Conservation (phyloP, 2,888 invertebrate species). For the Drosophila pseudotalamancana region DNA sequence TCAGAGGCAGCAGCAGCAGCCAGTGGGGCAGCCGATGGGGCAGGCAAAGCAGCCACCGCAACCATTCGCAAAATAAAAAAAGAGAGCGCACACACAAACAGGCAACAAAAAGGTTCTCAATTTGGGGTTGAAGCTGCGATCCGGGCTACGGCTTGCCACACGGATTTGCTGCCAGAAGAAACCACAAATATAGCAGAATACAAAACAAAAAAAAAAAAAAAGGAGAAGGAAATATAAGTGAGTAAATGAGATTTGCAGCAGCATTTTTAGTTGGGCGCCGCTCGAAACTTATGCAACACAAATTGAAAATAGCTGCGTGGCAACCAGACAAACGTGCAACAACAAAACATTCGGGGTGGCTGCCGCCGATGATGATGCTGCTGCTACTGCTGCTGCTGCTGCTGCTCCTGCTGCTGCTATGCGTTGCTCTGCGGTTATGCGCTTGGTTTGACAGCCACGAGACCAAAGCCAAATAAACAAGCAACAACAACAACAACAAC, state of each 20-base stretch:
- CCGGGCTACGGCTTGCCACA: constrained; percentile 2
- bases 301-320: constrained; percentile 66
- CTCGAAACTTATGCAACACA: constrained; percentile 56
- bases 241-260: constrained; percentile 60
- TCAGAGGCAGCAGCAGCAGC: constrained; percentile 10
- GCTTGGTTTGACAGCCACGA: constrained; percentile 71
- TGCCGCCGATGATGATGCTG: neutral
- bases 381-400: neutral
- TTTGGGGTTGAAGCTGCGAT: constrained; percentile 41
- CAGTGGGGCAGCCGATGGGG: neutral
- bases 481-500: constrained; percentile 22
- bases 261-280: constrained; percentile 27
- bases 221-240: constrained; percentile 43
- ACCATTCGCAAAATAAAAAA: constrained; percentile 23
- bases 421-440: constrained; percentile 66
- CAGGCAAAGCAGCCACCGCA: constrained; percentile 26
- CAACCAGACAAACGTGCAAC: constrained; percentile 32
- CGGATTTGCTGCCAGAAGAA: constrained; percentile 19
- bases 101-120: constrained; percentile 30
- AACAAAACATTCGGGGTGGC: constrained; percentile 9
- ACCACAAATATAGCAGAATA: too few relatives aligned
- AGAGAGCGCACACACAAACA: neutral
- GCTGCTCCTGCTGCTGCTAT: constrained; percentile 9
- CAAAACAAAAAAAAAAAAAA: constrained; percentile 1
- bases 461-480: constrained; percentile 66